These are phyloP conservation scores for Riparia riparia DNA, from an alignment of 2,113 vertebrate species.

Conservation along the genomic window DNA sequence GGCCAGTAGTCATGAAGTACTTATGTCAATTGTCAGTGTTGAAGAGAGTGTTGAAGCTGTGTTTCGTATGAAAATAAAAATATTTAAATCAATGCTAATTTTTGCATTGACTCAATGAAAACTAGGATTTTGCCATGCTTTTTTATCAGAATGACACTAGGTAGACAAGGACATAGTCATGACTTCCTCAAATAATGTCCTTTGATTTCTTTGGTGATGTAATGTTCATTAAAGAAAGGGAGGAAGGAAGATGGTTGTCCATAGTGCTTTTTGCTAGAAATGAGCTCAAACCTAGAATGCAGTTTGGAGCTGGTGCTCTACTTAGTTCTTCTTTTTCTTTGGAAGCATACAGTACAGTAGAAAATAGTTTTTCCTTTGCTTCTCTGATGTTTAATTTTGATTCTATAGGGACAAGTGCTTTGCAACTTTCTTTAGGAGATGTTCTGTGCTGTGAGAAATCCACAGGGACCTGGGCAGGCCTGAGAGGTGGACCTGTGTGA, in stretches of 20 bases:
- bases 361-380: not conserved
- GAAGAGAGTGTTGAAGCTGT: not conserved
- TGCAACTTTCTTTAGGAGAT: not conserved
- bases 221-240: not conserved
- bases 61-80: not conserved
- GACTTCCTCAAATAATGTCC: not conserved
- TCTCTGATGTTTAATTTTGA: slow-evolving; percentile 1
- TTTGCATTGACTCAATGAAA: not conserved
- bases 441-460: not conserved
- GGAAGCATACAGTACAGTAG: not conserved
- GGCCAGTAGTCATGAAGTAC: not conserved
- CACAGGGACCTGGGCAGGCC: not conserved
- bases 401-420: not conserved
- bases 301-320: not conserved
- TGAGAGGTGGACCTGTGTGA: not conserved
- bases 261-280: not conserved
- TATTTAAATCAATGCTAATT: not conserved
- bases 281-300: not conserved
- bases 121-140: not conserved
- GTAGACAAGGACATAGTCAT: not conserved
- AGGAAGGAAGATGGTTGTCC: not conserved
- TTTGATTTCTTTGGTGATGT: not conserved
- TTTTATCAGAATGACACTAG: not conserved
- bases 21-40: not conserved
- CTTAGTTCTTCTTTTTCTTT: not conserved